Evolutionary conservation across 2,888 invertebrate species (phyloP).

Genomic region (Agrochola lychnidis): DNA sequence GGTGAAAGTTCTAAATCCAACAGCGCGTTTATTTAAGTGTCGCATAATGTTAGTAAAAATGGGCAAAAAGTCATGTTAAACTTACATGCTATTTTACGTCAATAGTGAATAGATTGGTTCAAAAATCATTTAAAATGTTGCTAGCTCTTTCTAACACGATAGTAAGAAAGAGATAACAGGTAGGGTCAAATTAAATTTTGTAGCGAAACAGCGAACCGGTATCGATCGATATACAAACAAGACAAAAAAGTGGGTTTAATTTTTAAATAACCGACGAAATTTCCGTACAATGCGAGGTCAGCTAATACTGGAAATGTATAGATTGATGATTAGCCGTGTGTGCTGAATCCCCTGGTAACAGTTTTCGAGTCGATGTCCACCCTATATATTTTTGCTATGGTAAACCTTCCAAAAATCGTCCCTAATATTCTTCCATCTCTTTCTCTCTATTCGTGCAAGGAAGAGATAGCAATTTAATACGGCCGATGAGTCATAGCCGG

Average conservation of each 20-base stretch:
- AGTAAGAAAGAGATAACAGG: constrained; percentile 1
- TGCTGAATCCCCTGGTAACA: too few species aligned
- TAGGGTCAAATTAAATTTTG: too few species aligned
- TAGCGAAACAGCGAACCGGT: too few species aligned
- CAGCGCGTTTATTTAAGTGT: not conserved
- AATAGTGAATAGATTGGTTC: not conserved
- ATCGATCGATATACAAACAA: too few species aligned
- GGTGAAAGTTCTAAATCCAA: not conserved
- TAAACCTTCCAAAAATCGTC: not conserved
- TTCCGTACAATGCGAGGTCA: too few species aligned
- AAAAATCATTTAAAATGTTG: not conserved
- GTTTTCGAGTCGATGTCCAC: too few species aligned
- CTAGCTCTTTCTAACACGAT: not conserved
- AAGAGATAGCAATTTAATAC: not conserved
- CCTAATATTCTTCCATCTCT: constrained; percentile 14
- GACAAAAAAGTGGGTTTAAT: too few species aligned
- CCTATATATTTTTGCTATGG: not conserved
- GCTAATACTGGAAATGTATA: too few species aligned
- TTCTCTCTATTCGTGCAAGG: not conserved
- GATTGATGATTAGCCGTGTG: too few species aligned
- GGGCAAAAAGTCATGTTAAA: not conserved
- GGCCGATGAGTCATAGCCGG: not conserved
- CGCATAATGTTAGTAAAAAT: not conserved
- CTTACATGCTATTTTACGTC: constrained; percentile 1
- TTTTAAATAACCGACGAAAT: too few species aligned